phyloP scores from a whole-genome alignment of 1,140 invertebrate genomes.

The Phymorhynchus buccinoides region DNA sequence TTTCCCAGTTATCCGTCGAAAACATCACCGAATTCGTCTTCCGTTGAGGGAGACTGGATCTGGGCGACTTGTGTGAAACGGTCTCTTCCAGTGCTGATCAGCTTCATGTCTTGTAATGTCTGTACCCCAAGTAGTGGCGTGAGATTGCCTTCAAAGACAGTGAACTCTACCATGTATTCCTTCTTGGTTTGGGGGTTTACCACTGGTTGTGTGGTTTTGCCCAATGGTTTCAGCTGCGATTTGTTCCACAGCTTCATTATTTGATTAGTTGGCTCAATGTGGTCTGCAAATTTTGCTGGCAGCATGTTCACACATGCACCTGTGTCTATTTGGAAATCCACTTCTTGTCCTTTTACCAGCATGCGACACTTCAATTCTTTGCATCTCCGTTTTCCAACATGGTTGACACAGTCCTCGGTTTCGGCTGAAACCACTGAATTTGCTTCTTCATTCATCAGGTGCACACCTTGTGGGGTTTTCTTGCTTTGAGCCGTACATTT shows the following conservation, averaged over 20 bases:
- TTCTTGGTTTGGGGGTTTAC: background rate
- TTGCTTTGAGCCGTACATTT: background rate
- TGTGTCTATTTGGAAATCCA: constrained; percentile 7
- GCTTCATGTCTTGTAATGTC: background rate
- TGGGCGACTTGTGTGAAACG: background rate
- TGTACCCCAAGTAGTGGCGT: background rate
- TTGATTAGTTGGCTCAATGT: background rate
- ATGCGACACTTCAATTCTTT: background rate
- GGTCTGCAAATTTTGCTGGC: background rate
- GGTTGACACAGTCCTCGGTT: background rate
- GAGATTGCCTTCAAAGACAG: background rate
- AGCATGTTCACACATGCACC: constrained; percentile 35
- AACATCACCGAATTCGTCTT: background rate
- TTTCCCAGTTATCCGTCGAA: constrained; percentile 6
- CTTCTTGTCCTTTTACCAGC: background rate
- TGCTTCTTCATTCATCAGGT: too few relatives aligned
- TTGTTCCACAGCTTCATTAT: constrained; percentile 6
- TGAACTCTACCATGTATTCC: background rate
- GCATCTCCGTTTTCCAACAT: background rate
- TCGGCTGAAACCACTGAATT: too few relatives aligned
- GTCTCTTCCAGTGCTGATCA: background rate
- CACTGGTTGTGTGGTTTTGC: background rate
- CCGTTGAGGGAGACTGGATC: background rate
- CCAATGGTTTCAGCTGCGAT: background rate
- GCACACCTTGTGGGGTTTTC: background rate